Base-by-base conservation (phyloP, 1,140 invertebrate species). In the Notospermus geniculatus region DNA sequence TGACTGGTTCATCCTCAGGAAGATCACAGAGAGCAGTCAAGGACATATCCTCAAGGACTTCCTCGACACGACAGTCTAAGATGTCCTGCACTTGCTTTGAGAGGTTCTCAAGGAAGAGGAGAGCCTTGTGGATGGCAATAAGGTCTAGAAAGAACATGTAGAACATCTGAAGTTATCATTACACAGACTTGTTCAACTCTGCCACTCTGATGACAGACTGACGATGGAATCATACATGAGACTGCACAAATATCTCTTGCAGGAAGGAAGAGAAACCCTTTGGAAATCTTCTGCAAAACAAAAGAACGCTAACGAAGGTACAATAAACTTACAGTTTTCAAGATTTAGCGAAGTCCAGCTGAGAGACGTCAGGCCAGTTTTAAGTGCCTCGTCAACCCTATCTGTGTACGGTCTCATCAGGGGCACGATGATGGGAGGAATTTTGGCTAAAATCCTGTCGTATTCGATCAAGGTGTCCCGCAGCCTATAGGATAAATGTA, bases 1-100 rank as follows among this genome's bases (percentile, higher is more conserved):
- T 88, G 88, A 92, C 93, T 1, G 92, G 89, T 52, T 90, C 86
- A 63, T 90, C 88, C 74, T 82, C 78, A 0, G 90, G 92, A 32
- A 95, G 80, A 23, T 87, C 85, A 63, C 93, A 88, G 7, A 96
- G 80, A 1, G 87, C 87, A 27, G 92, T 87, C 39, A 88, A 85
- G 67, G 92, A 90, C 90, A 97, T 96, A 61, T 89, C 90, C 36
- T 87, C 83, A 2, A 97, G 82, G 11, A 94, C 90, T 71, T 91
- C 89, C 55, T 95, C 86, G 71, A 97, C 92, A 74, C 93, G 87
- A 74, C 94, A 95, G 7, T 88, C 87, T 72, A 94, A 92, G 46
- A 96, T 90, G 76, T 96, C 93, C 67, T 92, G 90, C 2, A 94
- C 88, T 69, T 73, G 70, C 64, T 81, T 81, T n/a, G 67, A 69